phyloP scores from a whole-genome alignment of 2,113 vertebrate species.

The Mionectes macconnelli region DNA sequence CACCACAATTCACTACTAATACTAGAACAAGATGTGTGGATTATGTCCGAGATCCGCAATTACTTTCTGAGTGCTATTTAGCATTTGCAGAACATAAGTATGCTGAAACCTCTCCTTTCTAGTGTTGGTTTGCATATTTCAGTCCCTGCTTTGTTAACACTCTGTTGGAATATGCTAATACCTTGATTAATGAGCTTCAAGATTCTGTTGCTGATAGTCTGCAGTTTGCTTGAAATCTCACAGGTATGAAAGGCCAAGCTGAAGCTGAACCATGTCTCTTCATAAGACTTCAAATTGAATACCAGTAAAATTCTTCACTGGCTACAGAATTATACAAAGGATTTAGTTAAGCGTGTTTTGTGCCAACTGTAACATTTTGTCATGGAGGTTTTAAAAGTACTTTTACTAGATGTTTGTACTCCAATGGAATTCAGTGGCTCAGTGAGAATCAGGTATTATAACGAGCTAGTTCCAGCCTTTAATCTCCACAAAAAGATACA shows the following conservation, averaged over 20 bases:
- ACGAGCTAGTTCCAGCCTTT: background rate
- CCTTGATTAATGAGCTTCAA: background rate
- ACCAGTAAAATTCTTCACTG: conserved; percentile 1
- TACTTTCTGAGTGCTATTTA: conserved; percentile 32
- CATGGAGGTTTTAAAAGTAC: background rate
- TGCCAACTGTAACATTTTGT: background rate
- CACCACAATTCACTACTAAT: background rate
- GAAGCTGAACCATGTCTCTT: background rate
- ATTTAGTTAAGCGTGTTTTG: background rate
- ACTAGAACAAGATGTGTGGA: conserved; percentile 2
- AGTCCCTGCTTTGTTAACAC: background rate
- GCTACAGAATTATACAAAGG: background rate
- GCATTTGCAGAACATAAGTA: conserved; percentile 27
- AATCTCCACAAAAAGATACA: background rate
- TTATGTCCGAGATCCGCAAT: conserved; percentile 2
- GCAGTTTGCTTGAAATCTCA: background rate
- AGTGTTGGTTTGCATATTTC: conserved; percentile 12
- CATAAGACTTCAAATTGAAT: background rate
- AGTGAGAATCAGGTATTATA: background rate
- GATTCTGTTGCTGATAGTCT: background rate
- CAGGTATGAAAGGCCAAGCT: background rate
- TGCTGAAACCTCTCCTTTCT: background rate
- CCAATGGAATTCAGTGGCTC: background rate
- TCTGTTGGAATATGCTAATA: conserved; percentile 13
- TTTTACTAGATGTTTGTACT: background rate